phyloP scores from a whole-genome alignment of 2,888 invertebrate genomes.

The Xylota sylvarum region DNA sequence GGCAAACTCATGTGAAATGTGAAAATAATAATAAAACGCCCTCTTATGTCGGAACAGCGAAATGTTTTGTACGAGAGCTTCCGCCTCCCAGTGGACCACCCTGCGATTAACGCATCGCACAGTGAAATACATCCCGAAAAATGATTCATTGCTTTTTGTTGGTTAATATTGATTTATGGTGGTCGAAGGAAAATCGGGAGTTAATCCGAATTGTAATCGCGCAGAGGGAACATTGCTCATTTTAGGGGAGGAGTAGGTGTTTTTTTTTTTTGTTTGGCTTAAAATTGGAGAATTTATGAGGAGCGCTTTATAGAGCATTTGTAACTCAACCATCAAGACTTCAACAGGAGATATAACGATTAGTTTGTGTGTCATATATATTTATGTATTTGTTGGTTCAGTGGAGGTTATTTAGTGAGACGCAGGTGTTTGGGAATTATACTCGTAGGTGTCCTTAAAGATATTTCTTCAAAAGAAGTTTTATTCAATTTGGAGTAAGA shows the following conservation, averaged over 20 bases:
- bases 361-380: neutral
- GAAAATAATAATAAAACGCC: conserved; percentile 68
- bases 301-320: neutral
- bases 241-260: neutral
- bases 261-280: neutral
- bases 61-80: conserved; percentile 47
- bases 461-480: no score
- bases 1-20: conserved; percentile 64
- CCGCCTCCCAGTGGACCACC: conserved; percentile 44
- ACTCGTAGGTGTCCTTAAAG: no score
- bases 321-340: conserved; percentile 2
- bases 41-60: conserved; percentile 54
- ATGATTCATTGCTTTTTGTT: conserved; percentile 70
- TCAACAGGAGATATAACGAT: neutral
- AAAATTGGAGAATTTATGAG: neutral
- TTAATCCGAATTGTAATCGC: conserved; percentile 47
- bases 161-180: conserved; percentile 75
- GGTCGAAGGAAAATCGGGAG: conserved; percentile 58
- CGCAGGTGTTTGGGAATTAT: conserved; percentile 12
- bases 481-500: no score
- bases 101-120: conserved; percentile 38
- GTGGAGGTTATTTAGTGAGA: neutral
- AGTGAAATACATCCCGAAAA: conserved; percentile 19
- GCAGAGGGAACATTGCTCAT: conserved; percentile 1
- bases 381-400: neutral